Evolutionary conservation across 2,113 vertebrate genomes (phyloP).

Genomic region (Anoplopoma fimbria): DNA sequence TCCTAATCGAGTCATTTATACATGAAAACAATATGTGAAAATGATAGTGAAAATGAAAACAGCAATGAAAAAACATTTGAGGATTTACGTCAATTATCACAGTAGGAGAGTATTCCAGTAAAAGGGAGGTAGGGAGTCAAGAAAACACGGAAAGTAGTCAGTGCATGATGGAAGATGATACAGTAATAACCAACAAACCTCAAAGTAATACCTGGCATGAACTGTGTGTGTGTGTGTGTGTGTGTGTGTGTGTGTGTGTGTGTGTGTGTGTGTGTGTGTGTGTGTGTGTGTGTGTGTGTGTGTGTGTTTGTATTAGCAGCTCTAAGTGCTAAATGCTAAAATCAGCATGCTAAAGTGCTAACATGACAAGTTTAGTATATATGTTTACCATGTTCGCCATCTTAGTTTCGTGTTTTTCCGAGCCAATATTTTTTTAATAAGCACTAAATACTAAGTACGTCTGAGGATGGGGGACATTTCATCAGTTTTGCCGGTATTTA

Average conservation of each 20-base stretch:
- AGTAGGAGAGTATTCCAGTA: not conserved
- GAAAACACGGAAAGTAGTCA: not conserved
- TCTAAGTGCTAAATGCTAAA: not conserved
- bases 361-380: not conserved
- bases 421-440: too few species aligned
- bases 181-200: not conserved
- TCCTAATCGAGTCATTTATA: not conserved
- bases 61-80: not conserved
- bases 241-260: too few species aligned
- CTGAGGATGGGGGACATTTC: too few species aligned
- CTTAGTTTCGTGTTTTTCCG: too few species aligned
- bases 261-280: too few species aligned
- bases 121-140: not conserved
- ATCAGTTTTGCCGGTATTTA: not conserved
- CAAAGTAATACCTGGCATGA: not conserved
- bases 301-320: too few species aligned
- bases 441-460: too few species aligned
- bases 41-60: not conserved
- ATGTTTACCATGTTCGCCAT: too few species aligned
- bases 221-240: not conserved
- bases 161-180: not conserved
- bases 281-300: too few species aligned
- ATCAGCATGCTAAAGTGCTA: not conserved
- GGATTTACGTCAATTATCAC: not conserved
- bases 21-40: accelerated